Base-by-base conservation (phyloP, 2,113 vertebrate genomes). In the Sceloporus tristichus region DNA sequence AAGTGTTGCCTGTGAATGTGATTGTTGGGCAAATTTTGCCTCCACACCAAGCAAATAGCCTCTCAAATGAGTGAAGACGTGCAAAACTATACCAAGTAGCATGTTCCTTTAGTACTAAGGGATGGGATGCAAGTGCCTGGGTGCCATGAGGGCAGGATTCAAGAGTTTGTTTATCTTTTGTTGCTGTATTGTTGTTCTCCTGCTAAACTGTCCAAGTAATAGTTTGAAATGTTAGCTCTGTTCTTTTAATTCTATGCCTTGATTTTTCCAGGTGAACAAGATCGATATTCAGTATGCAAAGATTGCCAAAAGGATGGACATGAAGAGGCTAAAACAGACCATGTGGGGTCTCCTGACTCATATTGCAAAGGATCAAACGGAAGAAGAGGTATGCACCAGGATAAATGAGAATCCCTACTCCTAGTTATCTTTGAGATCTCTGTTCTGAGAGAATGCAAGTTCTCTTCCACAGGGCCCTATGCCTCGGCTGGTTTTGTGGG, bases 241-340 rank as follows among this genome's bases (percentile, higher is more conserved):
- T 54, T 83, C 25, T 0, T 27, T 54, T 85, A 79, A 87, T 19
- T 87, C 87, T 34, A 0, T 5, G 0, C 70, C 0, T 38, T 42
- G n/a, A 38, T 23, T 94, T 38, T 95, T 91, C 25, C 88, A 99
- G 99, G 95, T 99, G 80, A 98, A 97, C 85, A 98, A 96, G 90
- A 97, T 98, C 76, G 95, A 97, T 53, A 97, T 99, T 86, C 98
- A 98, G 10, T 99, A 99, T 1, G 98, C 98, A 14, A 98, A 97
- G 91, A 98, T 95, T 0, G 98, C 98, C 85, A 99, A 99, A 93
- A 98, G 97, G 95, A 99, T 99, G 98, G 98, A 99, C 94, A 98
- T 99, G 98, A 98, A 97, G 94, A 97, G 95, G 56, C 83, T 99
- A 19, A 99, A 99, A 94, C 97, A 79, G 86, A 97, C 66, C 94